Evolutionary conservation across 2,797 vertebrate species (phyloP).

Genomic region (Orestias chungarensis): DNA sequence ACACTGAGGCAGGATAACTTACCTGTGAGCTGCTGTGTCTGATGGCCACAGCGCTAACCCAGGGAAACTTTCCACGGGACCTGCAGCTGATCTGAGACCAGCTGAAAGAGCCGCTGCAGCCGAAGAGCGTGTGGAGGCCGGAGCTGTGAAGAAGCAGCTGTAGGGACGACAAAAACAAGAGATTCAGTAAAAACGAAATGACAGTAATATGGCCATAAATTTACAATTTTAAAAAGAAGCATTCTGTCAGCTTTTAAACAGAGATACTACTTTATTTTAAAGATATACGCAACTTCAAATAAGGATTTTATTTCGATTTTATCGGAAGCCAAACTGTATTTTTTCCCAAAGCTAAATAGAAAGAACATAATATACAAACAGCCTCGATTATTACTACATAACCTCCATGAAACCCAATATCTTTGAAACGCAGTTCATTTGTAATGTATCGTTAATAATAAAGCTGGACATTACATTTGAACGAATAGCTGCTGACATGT

Average conservation of each 20-base stretch:
- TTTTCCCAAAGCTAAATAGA: not conserved
- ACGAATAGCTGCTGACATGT: not conserved
- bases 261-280: no score
- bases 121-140: slow-evolving; percentile 67
- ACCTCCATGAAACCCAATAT: no score
- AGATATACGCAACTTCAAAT: no score
- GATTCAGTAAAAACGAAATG: not conserved
- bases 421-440: no score
- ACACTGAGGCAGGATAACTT: no score
- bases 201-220: not conserved
- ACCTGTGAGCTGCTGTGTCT: slow-evolving; percentile 81
- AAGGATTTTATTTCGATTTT: not conserved
- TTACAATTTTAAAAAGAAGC: no score
- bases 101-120: slow-evolving; percentile 29
- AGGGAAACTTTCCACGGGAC: slow-evolving; percentile 63
- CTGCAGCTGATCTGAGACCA: slow-evolving; percentile 59
- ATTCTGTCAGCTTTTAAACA: not conserved
- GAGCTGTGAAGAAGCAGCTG: slow-evolving; percentile 70
- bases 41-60: slow-evolving; percentile 67
- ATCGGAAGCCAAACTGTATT: not conserved
- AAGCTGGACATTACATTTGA: not conserved
- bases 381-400: no score
- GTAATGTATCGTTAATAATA: not conserved
- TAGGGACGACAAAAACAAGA: not conserved
- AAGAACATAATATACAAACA: not conserved